Base-by-base conservation (phyloP, 2,113 vertebrate species). In the Podarcis muralis region DNA sequence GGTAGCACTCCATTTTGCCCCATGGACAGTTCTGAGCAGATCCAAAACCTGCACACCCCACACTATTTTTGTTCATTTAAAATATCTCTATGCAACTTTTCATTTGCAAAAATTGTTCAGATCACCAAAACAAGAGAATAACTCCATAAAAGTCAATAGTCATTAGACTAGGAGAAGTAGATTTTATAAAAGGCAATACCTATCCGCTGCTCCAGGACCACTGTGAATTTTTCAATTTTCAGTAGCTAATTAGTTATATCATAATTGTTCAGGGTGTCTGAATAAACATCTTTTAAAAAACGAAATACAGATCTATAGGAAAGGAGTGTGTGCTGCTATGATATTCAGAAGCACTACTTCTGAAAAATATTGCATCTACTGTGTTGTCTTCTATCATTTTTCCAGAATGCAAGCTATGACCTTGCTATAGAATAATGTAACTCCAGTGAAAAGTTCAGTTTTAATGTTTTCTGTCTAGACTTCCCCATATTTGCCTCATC, bases 391-490 rank as follows among this genome's bases (percentile, higher is more conserved):
- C 7, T 8, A 85, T 69, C 80, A 85, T 0, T 0, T 59, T 80
- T 4, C 71, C 86, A 85, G 82, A 88, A 87, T 23, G 8, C 53
- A 84, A 87, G 57, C 32, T 91, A 84, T 35, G 81, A 91, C 74
- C 89, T 94, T 89, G 89, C 87, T n/a, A 92, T 78, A 43, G 87
- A 84, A 27, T 78, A 82, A 82, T 66, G 5, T 84, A 71, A 18
- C 13, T 18, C 43, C 62, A 88, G 57, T 69, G 92, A 92, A 88
- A 79, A 3, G 48, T 91, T 84, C 92, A 6, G 0, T 1, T 23
- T 89, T 68, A 78, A 80, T 13, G 0, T 8, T 87, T 82, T 79
- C 59, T 81, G 66, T 84, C 84, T 32, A 25, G 69, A 22, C 82
- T 90, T 87, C 72, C 89, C 40, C 81, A 92, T 20, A 27, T 91